phyloP scores from a whole-genome alignment of 2,797 vertebrate species.

The Notamacropus eugenii region DNA sequence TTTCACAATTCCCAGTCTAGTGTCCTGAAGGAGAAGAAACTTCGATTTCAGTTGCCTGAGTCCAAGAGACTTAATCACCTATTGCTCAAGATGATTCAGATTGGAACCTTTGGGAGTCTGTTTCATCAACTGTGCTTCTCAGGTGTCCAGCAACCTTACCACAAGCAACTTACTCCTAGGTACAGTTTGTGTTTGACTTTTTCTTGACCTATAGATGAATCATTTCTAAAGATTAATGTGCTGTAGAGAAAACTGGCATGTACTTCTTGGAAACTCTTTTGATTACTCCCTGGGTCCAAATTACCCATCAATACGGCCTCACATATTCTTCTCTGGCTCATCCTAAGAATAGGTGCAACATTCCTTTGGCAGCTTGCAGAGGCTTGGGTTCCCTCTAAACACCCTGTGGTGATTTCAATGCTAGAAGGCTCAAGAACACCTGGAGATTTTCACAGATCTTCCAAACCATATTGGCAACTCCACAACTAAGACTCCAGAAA shows the following conservation, averaged over 20 bases:
- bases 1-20: not conserved
- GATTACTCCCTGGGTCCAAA: not conserved
- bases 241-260: not conserved
- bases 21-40: not conserved
- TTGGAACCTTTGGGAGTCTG: not conserved
- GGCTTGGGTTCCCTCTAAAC: not conserved
- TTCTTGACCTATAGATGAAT: not conserved
- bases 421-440: not conserved
- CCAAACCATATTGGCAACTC: not conserved
- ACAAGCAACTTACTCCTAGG: not conserved
- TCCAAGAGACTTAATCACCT: not conserved
- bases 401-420: not conserved
- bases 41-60: not conserved
- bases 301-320: not conserved
- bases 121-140: not conserved
- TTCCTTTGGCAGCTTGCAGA: constrained; percentile 9
- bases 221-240: not conserved
- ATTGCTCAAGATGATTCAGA: not conserved
- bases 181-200: not conserved
- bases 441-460: not conserved
- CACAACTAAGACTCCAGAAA: not conserved
- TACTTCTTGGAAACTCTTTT: not conserved
- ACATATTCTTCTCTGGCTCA: not conserved
- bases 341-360: not conserved
- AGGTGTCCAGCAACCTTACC: not conserved